Base-by-base conservation (phyloP, 2,888 invertebrate species). In the Drosophila siamana region DNA sequence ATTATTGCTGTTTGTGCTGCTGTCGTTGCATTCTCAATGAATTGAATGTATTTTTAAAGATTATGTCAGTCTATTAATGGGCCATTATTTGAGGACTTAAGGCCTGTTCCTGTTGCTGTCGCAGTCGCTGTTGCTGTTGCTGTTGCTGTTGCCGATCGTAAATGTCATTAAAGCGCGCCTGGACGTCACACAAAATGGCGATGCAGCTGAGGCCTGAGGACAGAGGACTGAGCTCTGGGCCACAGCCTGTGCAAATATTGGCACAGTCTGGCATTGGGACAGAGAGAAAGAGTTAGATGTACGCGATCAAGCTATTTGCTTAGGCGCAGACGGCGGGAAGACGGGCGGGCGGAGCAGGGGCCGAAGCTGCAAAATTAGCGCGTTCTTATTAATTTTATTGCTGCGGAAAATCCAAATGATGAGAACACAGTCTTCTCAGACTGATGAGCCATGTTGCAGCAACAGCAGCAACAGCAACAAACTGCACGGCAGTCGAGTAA, bases 351-450 rank as follows among this genome's bases (percentile, higher is more conserved):
- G 44, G 51, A 38, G 38, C 43, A 69, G 51, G 51, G 59, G 71
- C 71, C 78, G 59, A 48, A 52, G 70, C 78, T 63, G 81, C 77
- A 80, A 91, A 91, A 90, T 91, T 91, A 91, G 91, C 91, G 89
- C 88, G 88, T 88, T 90, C 88, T 88, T 91, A 90, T 90, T 91
- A 91, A 91, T 91, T 91, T 91, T 91, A 91, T 91, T 89, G 81
- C 90, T 75, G 82, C 80, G 88, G 82, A 71, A 88, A 88, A 75
- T 75, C 84, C 84, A 74, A 78, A 74, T 69, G 83, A 83, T 86
- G 80, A 82, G 86, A 73, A 19, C 62, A 56, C 43, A 55, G 41
- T 56, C 62, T 13, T 55, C 52, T 30, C 36, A 38, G 15, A 48
- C 43, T 56, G 44, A 36, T 56, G 64, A 44, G 36, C 15, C 36